Conservation (phyloP, 2,113 vertebrate species). For the Strigops habroptila region DNA sequence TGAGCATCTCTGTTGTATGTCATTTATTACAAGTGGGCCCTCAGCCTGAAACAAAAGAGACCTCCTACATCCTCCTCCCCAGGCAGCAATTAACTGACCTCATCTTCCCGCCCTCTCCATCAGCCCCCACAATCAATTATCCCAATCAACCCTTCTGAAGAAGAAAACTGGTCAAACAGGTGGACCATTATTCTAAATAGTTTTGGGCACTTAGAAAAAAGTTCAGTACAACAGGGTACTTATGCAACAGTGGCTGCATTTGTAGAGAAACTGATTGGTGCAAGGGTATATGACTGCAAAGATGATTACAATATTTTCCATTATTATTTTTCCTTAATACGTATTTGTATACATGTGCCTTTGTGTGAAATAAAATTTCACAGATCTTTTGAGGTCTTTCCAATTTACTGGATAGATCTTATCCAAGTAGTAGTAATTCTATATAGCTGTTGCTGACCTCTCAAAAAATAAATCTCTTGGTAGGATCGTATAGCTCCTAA, state of each 20-base stretch:
- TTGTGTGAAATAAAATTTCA: not conserved
- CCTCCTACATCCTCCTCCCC: slow-evolving; percentile 42
- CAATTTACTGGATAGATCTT: not conserved
- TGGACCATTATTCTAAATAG: slow-evolving; percentile 27
- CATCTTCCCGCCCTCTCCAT: slow-evolving; percentile 41
- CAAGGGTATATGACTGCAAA: not conserved
- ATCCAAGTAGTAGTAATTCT: not conserved
- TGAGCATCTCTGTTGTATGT: slow-evolving; percentile 49
- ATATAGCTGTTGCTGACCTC: not conserved
- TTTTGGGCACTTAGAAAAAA: not conserved
- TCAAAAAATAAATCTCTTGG: not conserved
- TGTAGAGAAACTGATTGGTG: not conserved
- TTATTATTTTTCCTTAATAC: not conserved
- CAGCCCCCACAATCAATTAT: slow-evolving; percentile 56
- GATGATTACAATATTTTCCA: not conserved
- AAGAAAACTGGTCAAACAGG: slow-evolving; percentile 33
- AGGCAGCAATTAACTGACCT: slow-evolving; percentile 66
- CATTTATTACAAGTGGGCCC: slow-evolving; percentile 48
- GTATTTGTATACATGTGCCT: not conserved
- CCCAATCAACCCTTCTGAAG: slow-evolving; percentile 27
- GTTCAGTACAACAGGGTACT: not conserved
- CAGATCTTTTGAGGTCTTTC: not conserved
- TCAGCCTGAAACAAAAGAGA: slow-evolving; percentile 47
- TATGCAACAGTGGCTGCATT: not conserved
- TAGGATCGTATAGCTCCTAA: not conserved